A percentile compares a stretch with the other conserved stretches of the same genome.
These are phyloP conservation scores for Plagodis pulveraria DNA, from an alignment of 2,888 invertebrate genomes.

Conservation along the genomic window DNA sequence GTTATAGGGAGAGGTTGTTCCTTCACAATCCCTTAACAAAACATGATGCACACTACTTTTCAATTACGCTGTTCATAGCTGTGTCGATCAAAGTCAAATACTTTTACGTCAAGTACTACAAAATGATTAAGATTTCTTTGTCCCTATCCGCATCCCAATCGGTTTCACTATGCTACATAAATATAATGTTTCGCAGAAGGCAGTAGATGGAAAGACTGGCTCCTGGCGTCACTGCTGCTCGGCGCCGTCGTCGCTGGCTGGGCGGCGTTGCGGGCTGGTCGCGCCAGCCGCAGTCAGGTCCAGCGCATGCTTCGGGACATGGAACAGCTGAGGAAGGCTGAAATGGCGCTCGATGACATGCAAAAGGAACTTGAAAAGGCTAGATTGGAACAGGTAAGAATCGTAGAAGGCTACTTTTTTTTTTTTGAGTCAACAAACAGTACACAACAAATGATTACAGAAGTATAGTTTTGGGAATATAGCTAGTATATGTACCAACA, in stretches of 20 bases:
- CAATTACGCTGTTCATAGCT: no score
- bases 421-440: no score
- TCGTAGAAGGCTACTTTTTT: neutral
- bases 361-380: slow-evolving; percentile 94
- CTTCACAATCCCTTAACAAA: no score
- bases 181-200: slow-evolving; percentile 81
- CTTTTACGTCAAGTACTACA: no score
- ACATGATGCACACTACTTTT: no score
- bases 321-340: slow-evolving; percentile 96
- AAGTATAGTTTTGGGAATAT: no score
- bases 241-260: slow-evolving; percentile 95
- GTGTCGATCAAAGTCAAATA: no score
- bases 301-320: slow-evolving; percentile 97
- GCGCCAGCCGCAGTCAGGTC: slow-evolving; percentile 93
- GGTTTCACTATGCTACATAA: slow-evolving; percentile 15
- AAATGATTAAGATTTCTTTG: neutral
- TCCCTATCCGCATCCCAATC: neutral
- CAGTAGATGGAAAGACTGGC: slow-evolving; percentile 95
- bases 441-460: no score
- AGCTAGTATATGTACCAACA: no score
- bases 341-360: slow-evolving; percentile 93
- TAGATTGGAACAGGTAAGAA: slow-evolving; percentile 88
- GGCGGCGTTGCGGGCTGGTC: slow-evolving; percentile 96
- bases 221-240: slow-evolving; percentile 92
- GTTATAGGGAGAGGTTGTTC: no score